Percentiles rank a stretch among this genome's conserved stretches.
Conservation (phyloP, 2,888 invertebrate species). For the Callinectes sapidus region DNA sequence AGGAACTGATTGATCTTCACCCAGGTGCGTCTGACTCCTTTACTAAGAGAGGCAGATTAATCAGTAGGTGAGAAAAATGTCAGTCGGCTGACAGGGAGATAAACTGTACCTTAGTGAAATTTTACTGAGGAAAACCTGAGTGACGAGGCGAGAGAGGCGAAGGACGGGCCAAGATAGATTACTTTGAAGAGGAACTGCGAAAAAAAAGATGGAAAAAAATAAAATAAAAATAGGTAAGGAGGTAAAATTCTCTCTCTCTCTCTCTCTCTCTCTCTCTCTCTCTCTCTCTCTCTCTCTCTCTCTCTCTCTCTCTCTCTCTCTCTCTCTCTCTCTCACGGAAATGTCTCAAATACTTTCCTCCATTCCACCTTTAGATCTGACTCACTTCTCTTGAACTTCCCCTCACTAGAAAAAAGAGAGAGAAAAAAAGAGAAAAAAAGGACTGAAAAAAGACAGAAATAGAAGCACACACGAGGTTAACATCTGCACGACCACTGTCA, state of each 20-base stretch:
- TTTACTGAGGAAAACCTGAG: conserved; percentile 28
- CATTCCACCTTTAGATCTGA: neutral
- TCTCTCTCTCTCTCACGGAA: conserved; percentile 13
- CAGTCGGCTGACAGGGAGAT: conserved; percentile 33
- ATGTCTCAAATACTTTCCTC: neutral
- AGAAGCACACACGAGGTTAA: neutral
- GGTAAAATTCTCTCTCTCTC: neutral
- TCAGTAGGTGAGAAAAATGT: conserved; percentile 34
- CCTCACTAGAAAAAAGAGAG: neutral
- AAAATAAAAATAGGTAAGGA: neutral
- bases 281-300: neutral
- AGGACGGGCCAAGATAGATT: conserved; percentile 34
- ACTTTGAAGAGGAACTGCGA: conserved; percentile 6
- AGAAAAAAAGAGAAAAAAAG: neutral
- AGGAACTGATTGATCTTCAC: conserved; percentile 3
- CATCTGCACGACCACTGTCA: neutral
- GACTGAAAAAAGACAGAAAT: neutral
- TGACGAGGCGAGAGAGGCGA: conserved; percentile 27
- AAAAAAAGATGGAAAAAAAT: neutral
- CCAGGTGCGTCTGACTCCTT: conserved; percentile 26
- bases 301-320: neutral
- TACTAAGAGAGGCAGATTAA: conserved; percentile 37
- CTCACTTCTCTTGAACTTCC: neutral
- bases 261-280: conserved; percentile 13
- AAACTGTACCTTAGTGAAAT: conserved; percentile 34